phyloP scores from a whole-genome alignment of 1,140 invertebrate species.

The Diprion similis region DNA sequence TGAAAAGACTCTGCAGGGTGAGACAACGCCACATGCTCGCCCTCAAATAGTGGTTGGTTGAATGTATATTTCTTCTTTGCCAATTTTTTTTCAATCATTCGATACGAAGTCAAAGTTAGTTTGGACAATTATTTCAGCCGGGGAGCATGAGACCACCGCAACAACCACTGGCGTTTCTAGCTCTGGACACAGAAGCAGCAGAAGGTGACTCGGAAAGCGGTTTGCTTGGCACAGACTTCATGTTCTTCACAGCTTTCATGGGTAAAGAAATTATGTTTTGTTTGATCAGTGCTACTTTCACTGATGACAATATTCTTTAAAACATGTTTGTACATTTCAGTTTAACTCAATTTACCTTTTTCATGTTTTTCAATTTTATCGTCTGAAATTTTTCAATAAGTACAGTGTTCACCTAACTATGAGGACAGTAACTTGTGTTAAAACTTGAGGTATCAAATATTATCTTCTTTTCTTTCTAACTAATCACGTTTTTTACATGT shows the following conservation, averaged over 20 bases:
- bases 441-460: too few relatives aligned
- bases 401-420: too few relatives aligned
- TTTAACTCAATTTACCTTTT: too few relatives aligned
- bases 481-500: too few relatives aligned
- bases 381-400: too few relatives aligned
- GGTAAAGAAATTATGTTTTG: slow-evolving; percentile 60
- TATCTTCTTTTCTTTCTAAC: too few relatives aligned
- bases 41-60: slow-evolving; percentile 39
- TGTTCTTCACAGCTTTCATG: slow-evolving; percentile 88
- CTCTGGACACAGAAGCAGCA: slow-evolving; percentile 72
- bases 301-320: too few relatives aligned
- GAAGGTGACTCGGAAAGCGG: slow-evolving; percentile 78
- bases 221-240: slow-evolving; percentile 84
- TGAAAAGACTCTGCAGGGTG: slow-evolving; percentile 82
- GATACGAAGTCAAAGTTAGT: neutral
- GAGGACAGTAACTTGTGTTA: too few relatives aligned
- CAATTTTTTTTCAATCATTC: too few relatives aligned
- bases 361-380: too few relatives aligned
- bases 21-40: slow-evolving; percentile 57
- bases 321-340: too few relatives aligned
- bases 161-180: slow-evolving; percentile 73
- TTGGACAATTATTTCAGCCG: slow-evolving; percentile 46
- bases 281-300: neutral
- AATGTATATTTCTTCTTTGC: neutral
- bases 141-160: slow-evolving; percentile 60